Conservation (phyloP, 2,888 invertebrate species). For the Aricia artaxerxes region DNA sequence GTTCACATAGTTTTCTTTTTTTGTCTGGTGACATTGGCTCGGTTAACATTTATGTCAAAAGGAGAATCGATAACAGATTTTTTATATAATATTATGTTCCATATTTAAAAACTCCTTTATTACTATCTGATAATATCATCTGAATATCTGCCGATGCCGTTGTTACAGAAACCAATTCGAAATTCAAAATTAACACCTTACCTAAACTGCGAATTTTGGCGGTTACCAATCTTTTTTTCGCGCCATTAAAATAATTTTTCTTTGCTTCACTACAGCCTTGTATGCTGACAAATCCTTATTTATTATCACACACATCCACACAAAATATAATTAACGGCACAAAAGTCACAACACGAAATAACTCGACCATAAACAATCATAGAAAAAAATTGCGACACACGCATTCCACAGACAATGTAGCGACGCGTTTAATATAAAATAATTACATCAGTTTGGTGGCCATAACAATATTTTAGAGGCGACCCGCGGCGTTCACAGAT, state of each 20-base stretch:
- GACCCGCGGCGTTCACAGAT: conserved; percentile 69
- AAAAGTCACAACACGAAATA: background rate
- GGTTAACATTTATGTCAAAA: background rate
- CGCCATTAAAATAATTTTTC: background rate
- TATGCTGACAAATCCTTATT: background rate
- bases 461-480: conserved; percentile 73
- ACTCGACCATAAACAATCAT: conserved; percentile 12
- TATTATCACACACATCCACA: background rate
- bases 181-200: too few relatives aligned
- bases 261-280: background rate
- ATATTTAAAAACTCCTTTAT: too few relatives aligned
- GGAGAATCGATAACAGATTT: background rate
- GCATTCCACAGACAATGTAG: conserved; percentile 23
- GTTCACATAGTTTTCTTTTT: background rate
- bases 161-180: too few relatives aligned
- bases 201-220: background rate
- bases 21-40: background rate
- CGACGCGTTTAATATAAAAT: conserved; percentile 57
- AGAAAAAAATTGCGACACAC: conserved; percentile 16
- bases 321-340: background rate
- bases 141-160: too few relatives aligned
- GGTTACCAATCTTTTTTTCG: background rate
- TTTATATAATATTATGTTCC: background rate
- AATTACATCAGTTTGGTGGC: conserved; percentile 77
- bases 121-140: too few relatives aligned